Conservation (phyloP, 1,140 invertebrate species). For the Gryllus bimaculatus region DNA sequence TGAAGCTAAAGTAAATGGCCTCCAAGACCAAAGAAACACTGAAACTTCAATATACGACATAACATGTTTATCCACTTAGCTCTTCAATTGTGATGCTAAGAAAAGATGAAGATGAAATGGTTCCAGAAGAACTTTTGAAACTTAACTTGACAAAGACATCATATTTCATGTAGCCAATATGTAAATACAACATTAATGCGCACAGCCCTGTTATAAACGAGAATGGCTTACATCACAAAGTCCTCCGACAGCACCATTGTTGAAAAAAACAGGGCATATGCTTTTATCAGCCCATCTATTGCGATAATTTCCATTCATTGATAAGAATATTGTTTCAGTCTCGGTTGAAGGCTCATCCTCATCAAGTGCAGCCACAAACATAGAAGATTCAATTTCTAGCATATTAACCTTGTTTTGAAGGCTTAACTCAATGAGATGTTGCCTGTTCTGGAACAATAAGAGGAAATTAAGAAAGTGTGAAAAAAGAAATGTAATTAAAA, state of each 20-base stretch:
- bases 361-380: background rate
- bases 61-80: too few species aligned
- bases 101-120: too few species aligned
- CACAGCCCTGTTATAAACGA: too few species aligned
- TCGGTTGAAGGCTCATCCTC: background rate
- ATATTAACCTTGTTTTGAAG: background rate
- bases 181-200: too few species aligned
- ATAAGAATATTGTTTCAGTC: background rate
- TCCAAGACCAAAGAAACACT: too few species aligned
- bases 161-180: too few species aligned
- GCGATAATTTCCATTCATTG: background rate
- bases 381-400: background rate
- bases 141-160: too few species aligned
- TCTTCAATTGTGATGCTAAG: too few species aligned
- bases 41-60: too few species aligned
- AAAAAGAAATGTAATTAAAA: background rate
- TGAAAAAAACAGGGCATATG: background rate
- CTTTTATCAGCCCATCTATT: background rate
- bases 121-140: too few species aligned
- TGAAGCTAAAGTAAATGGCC: too few species aligned
- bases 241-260: background rate
- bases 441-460: background rate
- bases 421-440: background rate
- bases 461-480: background rate
- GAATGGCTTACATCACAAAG: background rate